Percentiles rank a stretch among this genome's conserved stretches.
These are phyloP conservation scores for Chironomus striatipennis DNA, from an alignment of 1,140 invertebrate genomes.

Conservation along the genomic window DNA sequence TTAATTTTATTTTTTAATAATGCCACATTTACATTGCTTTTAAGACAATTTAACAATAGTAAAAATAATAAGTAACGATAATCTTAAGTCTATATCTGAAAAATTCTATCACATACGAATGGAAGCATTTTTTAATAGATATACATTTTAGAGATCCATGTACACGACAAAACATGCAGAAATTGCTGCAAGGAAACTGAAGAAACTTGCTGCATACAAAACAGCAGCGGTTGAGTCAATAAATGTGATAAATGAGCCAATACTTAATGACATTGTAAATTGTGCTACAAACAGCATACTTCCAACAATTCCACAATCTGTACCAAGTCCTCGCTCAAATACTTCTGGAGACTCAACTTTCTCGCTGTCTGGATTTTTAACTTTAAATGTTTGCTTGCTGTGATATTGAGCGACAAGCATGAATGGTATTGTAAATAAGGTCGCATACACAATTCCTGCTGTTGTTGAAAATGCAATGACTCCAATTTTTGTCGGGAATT, in stretches of 20 bases:
- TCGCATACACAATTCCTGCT: conserved; percentile 77
- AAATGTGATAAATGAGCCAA: conserved; percentile 59
- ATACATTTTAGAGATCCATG: conserved; percentile 49
- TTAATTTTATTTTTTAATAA: no score
- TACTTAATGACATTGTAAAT: conserved; percentile 59
- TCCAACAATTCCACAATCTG: conserved; percentile 71
- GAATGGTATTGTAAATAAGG: conserved; percentile 79
- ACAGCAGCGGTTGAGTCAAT: conserved; percentile 64
- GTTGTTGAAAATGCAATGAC: conserved; percentile 64
- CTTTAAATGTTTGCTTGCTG: conserved; percentile 56
- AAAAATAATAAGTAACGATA: neutral
- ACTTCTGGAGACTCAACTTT: conserved; percentile 40
- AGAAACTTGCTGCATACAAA: conserved; percentile 54
- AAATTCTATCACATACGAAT: conserved; percentile 9
- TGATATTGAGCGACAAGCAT: conserved; percentile 76
- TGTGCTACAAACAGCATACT: conserved; percentile 78
- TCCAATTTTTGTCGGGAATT: conserved; percentile 53
- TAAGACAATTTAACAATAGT: neutral
- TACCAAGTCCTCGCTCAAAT: conserved; percentile 63
- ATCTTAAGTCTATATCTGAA: conserved; percentile 1
- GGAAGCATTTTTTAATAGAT: neutral
- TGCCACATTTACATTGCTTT: no score
- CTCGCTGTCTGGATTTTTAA: conserved; percentile 27
- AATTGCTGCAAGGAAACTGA: conserved; percentile 61
- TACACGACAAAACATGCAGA: conserved; percentile 66